A percentile compares a stretch with the other conserved stretches of the same genome.
phyloP scores from a whole-genome alignment of 2,797 vertebrate genomes.

The Anguilla obscura region DNA sequence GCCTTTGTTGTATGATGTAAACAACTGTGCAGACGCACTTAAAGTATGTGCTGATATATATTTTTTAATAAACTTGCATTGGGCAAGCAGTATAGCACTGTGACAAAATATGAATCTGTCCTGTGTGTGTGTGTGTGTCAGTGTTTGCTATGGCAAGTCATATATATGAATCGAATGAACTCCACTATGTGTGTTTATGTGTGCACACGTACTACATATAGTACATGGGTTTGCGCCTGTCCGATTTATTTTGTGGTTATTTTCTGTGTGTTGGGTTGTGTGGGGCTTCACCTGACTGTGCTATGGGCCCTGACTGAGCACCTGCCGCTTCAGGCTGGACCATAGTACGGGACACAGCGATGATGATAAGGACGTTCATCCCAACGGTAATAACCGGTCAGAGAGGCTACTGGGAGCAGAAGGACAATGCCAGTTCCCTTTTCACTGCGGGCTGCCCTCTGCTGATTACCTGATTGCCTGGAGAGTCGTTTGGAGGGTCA shows the following conservation, averaged over 20 bases:
- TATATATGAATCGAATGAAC: neutral
- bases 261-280: neutral
- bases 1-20: neutral
- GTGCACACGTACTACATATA: neutral
- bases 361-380: neutral
- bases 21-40: neutral
- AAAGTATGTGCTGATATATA: neutral
- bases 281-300: neutral
- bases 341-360: neutral
- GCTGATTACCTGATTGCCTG: neutral
- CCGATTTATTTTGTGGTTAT: neutral
- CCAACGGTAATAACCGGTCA: neutral
- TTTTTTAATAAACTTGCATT: neutral
- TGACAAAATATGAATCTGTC: neutral
- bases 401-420: neutral
- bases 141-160: neutral
- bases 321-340: neutral
- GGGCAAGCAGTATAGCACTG: neutral
- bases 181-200: neutral
- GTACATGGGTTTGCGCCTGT: neutral
- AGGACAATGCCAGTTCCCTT: neutral
- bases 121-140: neutral
- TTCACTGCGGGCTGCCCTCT: neutral
- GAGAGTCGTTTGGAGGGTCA: neutral
- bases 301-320: neutral